Percentiles rank a stretch among this genome's conserved stretches.
Evolutionary conservation across 2,888 invertebrate genomes (phyloP).

Genomic region (Mylabris sibirica): DNA sequence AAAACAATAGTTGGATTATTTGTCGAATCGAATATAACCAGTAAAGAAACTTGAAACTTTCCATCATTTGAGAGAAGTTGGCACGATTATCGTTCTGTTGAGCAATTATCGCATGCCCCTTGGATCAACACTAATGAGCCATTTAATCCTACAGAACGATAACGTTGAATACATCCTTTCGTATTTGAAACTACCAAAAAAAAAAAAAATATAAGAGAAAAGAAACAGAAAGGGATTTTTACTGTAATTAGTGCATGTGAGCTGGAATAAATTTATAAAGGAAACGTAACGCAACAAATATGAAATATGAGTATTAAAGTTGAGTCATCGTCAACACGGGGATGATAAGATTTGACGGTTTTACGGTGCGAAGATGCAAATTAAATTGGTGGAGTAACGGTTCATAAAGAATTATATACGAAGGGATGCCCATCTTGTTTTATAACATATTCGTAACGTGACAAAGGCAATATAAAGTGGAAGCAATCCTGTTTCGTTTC

Average conservation of each 20-base stretch:
- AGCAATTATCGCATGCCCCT: conserved; percentile 28
- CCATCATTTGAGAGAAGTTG: not conserved
- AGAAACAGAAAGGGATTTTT: not conserved
- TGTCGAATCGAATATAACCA: conserved; percentile 23
- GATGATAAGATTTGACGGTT: not conserved
- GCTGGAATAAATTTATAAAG: too few relatives aligned
- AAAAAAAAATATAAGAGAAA: not conserved
- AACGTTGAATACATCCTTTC: not conserved
- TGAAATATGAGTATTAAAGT: not conserved
- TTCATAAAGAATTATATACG: conserved; percentile 17
- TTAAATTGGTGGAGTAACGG: conserved; percentile 2
- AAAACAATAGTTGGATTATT: conserved; percentile 27
- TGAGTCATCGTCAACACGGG: not conserved
- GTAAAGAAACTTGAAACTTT: conserved; percentile 20
- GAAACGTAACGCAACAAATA: not conserved
- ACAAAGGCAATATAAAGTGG: conserved; percentile 27
- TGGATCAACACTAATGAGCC: conserved; percentile 28
- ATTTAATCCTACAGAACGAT: conserved; percentile 13
- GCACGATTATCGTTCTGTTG: not conserved
- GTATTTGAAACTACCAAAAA: not conserved
- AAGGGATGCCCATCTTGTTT: conserved; percentile 22
- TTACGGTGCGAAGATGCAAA: not conserved
- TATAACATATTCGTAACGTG: conserved; percentile 30
- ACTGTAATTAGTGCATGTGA: not conserved
- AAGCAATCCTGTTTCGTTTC: not conserved